phyloP scores from a whole-genome alignment of 2,113 vertebrate genomes.

The Apistogramma diplotaenia region DNA sequence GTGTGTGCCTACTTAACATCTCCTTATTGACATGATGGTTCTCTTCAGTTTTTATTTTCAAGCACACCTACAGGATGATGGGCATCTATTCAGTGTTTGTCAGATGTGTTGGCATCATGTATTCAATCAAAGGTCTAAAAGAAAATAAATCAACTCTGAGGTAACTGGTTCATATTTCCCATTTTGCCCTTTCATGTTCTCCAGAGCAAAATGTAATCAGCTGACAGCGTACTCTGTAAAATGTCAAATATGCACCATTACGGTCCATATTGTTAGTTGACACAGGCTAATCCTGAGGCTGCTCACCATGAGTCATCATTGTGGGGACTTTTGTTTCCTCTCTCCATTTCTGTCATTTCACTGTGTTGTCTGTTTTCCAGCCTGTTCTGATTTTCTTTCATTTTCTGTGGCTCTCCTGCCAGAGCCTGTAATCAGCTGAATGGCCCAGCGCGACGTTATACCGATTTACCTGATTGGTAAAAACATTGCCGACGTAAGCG shows the following conservation, averaged over 20 bases:
- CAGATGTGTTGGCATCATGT: background rate
- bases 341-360: conserved; percentile 43
- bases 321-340: conserved; percentile 57
- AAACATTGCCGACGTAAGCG: conserved; percentile 34
- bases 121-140: background rate
- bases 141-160: background rate
- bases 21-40: background rate
- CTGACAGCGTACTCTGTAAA: conserved; percentile 25
- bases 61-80: background rate
- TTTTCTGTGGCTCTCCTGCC: conserved; percentile 36
- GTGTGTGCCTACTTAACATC: conserved; percentile 1
- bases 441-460: conserved; percentile 28
- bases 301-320: conserved; percentile 65
- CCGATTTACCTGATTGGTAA: conserved; percentile 48
- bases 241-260: conserved; percentile 46
- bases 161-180: background rate
- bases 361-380: conserved; percentile 44
- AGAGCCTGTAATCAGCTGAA: conserved; percentile 46
- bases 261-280: conserved; percentile 52
- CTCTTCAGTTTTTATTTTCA: background rate
- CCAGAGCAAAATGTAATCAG: conserved; percentile 2
- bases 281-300: conserved; percentile 60
- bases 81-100: background rate
- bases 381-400: conserved; percentile 44
- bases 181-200: background rate